Evolutionary conservation across 2,113 vertebrate genomes (phyloP).

Genomic region (Vanacampus margaritifer): DNA sequence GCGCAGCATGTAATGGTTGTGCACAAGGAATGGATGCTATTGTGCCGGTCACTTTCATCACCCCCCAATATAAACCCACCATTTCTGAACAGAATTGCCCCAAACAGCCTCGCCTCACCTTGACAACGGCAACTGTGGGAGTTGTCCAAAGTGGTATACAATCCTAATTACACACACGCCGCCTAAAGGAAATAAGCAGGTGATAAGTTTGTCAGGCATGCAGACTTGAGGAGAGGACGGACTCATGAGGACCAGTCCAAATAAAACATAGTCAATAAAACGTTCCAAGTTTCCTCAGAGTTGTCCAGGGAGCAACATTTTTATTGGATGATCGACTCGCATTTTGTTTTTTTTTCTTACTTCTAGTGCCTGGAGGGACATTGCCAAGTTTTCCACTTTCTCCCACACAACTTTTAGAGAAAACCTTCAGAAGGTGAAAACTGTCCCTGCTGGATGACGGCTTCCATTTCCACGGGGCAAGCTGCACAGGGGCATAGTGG

Average conservation of each 20-base stretch:
- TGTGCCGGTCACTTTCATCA: conserved; percentile 55
- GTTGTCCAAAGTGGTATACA: conserved; percentile 50
- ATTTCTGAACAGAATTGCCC: conserved; percentile 26
- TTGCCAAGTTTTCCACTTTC: conserved; percentile 38
- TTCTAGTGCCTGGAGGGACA: conserved; percentile 52
- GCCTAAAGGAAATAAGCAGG: conserved; percentile 47
- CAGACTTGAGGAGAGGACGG: conserved; percentile 40
- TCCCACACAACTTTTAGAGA: conserved; percentile 27
- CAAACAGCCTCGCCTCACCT: conserved; percentile 45
- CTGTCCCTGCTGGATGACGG: not conserved
- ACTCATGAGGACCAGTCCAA: conserved; percentile 57
- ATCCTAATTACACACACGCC: conserved; percentile 69
- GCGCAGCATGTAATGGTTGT: conserved; percentile 77
- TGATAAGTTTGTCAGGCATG: conserved; percentile 51
- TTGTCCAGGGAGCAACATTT: conserved; percentile 46
- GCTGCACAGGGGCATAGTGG: too few relatives aligned
- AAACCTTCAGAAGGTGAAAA: not conserved
- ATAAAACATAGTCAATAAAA: conserved; percentile 18
- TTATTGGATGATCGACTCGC: conserved; percentile 49
- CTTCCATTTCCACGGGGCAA: not conserved
- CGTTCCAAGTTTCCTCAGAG: conserved; percentile 60
- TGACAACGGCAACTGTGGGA: conserved; percentile 69
- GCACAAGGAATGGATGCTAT: conserved; percentile 76
- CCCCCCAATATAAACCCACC: not conserved
- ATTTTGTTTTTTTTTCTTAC: conserved; percentile 30